Evolutionary conservation across 1,140 invertebrate genomes (phyloP), one percentile per base, ranked within the genome.

Genomic region (Drosophila novamexicana): DNA sequence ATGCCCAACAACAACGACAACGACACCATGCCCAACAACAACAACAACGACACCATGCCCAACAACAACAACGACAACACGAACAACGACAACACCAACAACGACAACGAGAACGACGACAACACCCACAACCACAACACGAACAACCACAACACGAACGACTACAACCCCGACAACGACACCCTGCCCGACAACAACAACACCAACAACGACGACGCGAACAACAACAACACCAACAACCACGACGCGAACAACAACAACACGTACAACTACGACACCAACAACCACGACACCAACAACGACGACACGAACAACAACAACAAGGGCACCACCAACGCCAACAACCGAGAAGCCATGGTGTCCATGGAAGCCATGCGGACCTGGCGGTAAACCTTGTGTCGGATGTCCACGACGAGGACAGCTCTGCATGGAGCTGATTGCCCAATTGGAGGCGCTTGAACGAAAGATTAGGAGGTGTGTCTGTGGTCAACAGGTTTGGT

Each of bases 121-220:
- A 0, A 14, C 14, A 18, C 37, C 62, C 54, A 54, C 39, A 54
- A 32, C 18, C 57, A 57, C 50, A 57, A 56, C 44, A 7, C 7
- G n/a, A 45, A 18, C 16, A 45, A 7, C 16, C 16, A 37, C 53
- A 9, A 56, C 34, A 29, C 22, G 22, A 12, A 49, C 50, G n/a
- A 42, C 14, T 14, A 14, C 14, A 14, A 14, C 14, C 14, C 14
- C 29, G 0, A 18, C 40, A 0, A 44, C 14, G 0, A 34, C n/a
- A 14, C 14, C 14, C 14, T 14, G 14, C 14, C 14, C 14, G 14
- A 58, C 40, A 39, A 47, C 16, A 1, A 47, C 45, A 4, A 9
- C 44, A 10, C 16, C 22, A 12, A 49, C 50, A n/a, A 42, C 29
- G 0, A 18, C 40, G 0, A 44, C 14, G 0, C 39, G n/a, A 14